Evolutionary conservation across 2,888 invertebrate genomes (phyloP).

Genomic region (Bombylius major): DNA sequence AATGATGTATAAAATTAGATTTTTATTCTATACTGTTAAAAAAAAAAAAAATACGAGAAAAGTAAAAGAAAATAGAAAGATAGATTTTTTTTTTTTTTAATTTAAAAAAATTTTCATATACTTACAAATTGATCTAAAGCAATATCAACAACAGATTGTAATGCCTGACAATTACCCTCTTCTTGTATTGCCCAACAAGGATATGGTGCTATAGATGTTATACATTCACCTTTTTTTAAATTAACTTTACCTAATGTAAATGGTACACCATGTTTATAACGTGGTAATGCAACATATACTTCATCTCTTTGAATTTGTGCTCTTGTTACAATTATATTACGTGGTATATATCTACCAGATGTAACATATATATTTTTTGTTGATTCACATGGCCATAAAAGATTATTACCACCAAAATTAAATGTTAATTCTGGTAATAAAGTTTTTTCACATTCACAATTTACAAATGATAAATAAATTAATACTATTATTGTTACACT

Average conservation of each 20-base stretch:
- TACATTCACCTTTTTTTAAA: conserved; percentile 39
- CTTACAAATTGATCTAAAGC: conserved; percentile 44
- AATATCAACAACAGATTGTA: conserved; percentile 57
- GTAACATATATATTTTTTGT: conserved; percentile 45
- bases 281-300: conserved; percentile 45
- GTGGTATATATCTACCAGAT: conserved; percentile 44
- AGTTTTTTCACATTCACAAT: conserved; percentile 9
- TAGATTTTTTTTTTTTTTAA: too few species aligned
- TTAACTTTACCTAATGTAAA: conserved; percentile 45
- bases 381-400: conserved; percentile 45
- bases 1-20: too few species aligned
- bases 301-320: conserved; percentile 46
- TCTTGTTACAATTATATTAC: conserved; percentile 48
- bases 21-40: too few species aligned
- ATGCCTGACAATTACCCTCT: conserved; percentile 52
- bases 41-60: too few species aligned
- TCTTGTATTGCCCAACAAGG: conserved; percentile 59
- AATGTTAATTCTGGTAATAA: conserved; percentile 25
- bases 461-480: not conserved
- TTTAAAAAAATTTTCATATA: conserved; percentile 14
- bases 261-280: conserved; percentile 48
- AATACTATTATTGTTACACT: not conserved
- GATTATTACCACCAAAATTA: conserved; percentile 31
- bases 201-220: conserved; percentile 45
- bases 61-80: too few species aligned